These are phyloP conservation scores for Scyliorhinus canicula DNA, from an alignment of 2,797 vertebrate species.

Conservation along the genomic window DNA sequence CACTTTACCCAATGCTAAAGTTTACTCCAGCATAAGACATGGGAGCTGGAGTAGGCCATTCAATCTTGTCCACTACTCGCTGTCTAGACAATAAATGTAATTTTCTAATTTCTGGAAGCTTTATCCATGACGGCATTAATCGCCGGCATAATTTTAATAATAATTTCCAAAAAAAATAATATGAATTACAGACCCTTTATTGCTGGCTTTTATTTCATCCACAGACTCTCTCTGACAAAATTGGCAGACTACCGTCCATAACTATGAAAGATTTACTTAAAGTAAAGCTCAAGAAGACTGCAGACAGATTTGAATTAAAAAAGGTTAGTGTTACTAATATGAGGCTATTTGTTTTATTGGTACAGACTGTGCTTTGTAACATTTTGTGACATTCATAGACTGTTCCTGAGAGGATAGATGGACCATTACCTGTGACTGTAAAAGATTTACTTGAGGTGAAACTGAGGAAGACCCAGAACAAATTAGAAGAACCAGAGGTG, in stretches of 20 bases:
- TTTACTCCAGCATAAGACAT: not conserved
- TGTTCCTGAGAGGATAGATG: constrained; percentile 42
- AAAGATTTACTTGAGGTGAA: constrained; percentile 69
- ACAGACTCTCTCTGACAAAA: not conserved
- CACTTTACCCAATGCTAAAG: not conserved
- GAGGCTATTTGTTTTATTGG: not conserved
- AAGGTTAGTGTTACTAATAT: not conserved
- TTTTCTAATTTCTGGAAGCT: not conserved
- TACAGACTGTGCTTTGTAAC: not conserved
- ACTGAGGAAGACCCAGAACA: constrained; percentile 58
- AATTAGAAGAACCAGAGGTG: constrained; percentile 49
- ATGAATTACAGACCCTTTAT: not conserved
- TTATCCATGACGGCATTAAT: not conserved
- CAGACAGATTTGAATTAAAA: constrained; percentile 7
- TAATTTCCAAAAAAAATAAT: not conserved
- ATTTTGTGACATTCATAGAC: not conserved
- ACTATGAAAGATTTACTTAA: constrained; percentile 31
- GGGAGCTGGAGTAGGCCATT: too few relatives aligned
- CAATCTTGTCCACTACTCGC: not conserved
- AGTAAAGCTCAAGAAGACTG: constrained; percentile 45
- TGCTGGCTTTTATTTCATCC: not conserved
- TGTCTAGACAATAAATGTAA: not conserved
- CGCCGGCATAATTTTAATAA: not conserved
- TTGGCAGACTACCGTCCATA: not conserved
- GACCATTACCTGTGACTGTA: constrained; percentile 60